Conservation (phyloP, 2,888 invertebrate genomes). For the Aricia artaxerxes region DNA sequence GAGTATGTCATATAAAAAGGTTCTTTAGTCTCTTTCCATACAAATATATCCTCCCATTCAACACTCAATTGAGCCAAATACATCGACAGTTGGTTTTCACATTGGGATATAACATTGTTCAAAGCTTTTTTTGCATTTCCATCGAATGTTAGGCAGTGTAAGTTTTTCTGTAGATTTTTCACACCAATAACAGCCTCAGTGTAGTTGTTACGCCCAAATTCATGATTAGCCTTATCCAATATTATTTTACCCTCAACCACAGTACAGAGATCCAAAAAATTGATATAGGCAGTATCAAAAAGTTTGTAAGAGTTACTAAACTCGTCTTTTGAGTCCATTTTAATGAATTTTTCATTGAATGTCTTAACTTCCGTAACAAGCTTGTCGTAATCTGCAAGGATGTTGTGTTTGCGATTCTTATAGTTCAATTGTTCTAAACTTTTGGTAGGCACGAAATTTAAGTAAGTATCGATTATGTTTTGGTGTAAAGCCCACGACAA, state of each 20-base stretch:
- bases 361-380: constrained; percentile 49
- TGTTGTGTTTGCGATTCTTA: constrained; percentile 60
- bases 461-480: constrained; percentile 62
- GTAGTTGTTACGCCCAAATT: constrained; percentile 63
- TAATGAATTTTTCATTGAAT: constrained; percentile 50
- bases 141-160: constrained; percentile 58
- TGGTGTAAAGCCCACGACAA: constrained; percentile 69
- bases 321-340: constrained; percentile 52
- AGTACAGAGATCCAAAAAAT: constrained; percentile 56
- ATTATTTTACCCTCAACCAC: constrained; percentile 59
- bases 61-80: constrained; percentile 66
- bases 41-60: constrained; percentile 72
- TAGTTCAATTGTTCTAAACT: constrained; percentile 71
- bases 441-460: constrained; percentile 63
- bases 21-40: constrained; percentile 66
- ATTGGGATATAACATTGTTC: constrained; percentile 56
- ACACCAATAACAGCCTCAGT: constrained; percentile 60
- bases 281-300: constrained; percentile 51
- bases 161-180: constrained; percentile 52
- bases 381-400: constrained; percentile 54
- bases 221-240: constrained; percentile 64
- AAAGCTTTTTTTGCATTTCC: constrained; percentile 59
- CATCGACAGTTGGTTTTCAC: constrained; percentile 65
- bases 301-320: constrained; percentile 54
- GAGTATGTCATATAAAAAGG: constrained; percentile 61